Evolutionary conservation across 2,113 vertebrate genomes (phyloP).

Genomic region (Rhinolophus sinicus): DNA sequence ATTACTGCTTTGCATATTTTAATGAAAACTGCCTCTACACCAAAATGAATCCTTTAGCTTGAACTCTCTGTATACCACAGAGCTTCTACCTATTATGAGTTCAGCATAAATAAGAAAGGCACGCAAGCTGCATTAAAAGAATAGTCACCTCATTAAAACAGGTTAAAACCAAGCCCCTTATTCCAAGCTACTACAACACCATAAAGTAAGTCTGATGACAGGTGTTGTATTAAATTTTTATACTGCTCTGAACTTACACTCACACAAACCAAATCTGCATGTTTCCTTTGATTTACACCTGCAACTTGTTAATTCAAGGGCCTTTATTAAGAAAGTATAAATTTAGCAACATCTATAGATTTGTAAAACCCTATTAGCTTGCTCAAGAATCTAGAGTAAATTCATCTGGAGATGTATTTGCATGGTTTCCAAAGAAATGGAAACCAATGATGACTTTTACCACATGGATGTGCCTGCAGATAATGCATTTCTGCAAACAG

Average conservation of each 20-base stretch:
- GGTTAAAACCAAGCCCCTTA: constrained; percentile 87
- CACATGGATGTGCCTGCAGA: constrained; percentile 60
- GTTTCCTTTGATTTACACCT: constrained; percentile 84
- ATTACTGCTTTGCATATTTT: constrained; percentile 84
- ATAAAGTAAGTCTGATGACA: constrained; percentile 87
- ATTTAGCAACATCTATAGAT: constrained; percentile 81
- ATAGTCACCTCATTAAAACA: constrained; percentile 83
- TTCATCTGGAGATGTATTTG: constrained; percentile 73
- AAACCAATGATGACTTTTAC: constrained; percentile 70
- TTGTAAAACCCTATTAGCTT: constrained; percentile 76
- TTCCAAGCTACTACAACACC: constrained; percentile 86
- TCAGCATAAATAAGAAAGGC: constrained; percentile 79
- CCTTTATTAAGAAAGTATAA: constrained; percentile 82
- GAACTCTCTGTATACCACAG: constrained; percentile 72
- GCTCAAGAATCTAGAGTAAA: constrained; percentile 70
- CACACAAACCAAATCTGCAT: constrained; percentile 63
- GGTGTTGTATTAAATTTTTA: constrained; percentile 83
- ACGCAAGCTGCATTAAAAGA: constrained; percentile 71
- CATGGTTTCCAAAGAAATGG: constrained; percentile 78
- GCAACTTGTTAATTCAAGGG: constrained; percentile 83
- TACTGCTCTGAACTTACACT: constrained; percentile 80
- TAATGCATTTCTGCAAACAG: constrained; percentile 62
- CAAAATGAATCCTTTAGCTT: constrained; percentile 78
- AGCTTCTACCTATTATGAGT: constrained; percentile 77
- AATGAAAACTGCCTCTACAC: constrained; percentile 83